Percentiles rank a stretch among this genome's conserved stretches.
Conservation (phyloP, 2,797 vertebrate species). For the Chelidonichthys spinosus region DNA sequence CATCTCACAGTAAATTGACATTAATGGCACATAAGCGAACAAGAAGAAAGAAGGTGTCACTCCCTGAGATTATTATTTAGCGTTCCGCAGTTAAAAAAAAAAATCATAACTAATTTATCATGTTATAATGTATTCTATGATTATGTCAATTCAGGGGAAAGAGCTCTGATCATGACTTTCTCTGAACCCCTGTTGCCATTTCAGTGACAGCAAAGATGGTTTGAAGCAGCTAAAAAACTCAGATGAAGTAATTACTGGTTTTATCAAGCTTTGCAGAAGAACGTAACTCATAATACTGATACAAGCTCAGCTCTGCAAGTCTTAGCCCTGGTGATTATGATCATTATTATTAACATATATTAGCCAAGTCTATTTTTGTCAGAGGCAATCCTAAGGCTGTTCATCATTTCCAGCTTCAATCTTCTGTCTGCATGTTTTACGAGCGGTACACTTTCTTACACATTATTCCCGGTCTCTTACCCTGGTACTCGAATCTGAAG, state of each 20-base stretch:
- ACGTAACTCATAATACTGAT: conserved; percentile 31
- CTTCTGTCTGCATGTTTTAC: conserved; percentile 8
- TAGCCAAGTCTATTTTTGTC: conserved; percentile 33
- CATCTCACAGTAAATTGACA: conserved; percentile 24
- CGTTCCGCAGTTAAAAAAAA: not conserved
- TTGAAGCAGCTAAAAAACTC: conserved; percentile 22
- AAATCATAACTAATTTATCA: conserved; percentile 17
- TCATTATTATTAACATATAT: conserved; percentile 34
- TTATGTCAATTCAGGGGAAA: conserved; percentile 24
- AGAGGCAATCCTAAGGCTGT: conserved; percentile 11
- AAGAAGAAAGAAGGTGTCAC: conserved; percentile 27
- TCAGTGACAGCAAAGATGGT: conserved; percentile 24
- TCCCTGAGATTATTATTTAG: conserved; percentile 20
- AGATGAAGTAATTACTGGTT: conserved; percentile 23
- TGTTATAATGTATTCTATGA: conserved; percentile 2
- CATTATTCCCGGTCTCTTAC: conserved; percentile 77
- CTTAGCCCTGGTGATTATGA: conserved; percentile 32
- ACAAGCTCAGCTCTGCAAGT: conserved; percentile 26
- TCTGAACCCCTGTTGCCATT: conserved; percentile 15
- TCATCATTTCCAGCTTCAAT: conserved; percentile 20
- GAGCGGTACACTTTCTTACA: not conserved
- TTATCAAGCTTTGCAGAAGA: conserved; percentile 29
- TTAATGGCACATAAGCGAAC: conserved; percentile 33
- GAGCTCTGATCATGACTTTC: conserved; percentile 19
- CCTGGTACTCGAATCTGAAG: conserved; percentile 96